Conservation (phyloP, 2,888 invertebrate genomes). For the Muscina levida region DNA sequence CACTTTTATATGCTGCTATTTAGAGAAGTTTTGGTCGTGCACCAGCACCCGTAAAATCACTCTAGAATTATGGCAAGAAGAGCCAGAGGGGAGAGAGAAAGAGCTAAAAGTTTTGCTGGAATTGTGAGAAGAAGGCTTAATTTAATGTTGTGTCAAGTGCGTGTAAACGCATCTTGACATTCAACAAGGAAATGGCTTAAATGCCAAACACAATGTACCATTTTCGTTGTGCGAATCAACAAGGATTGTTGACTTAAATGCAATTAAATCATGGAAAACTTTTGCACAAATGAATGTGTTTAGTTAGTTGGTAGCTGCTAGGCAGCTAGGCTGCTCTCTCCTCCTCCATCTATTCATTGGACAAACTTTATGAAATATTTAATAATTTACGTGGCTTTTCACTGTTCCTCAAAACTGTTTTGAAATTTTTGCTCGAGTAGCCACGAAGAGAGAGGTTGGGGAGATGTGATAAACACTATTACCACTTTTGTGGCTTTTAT, state of each 20-base stretch:
- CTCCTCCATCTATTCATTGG: not conserved
- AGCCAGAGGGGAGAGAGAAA: not conserved
- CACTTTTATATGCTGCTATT: constrained; percentile 45
- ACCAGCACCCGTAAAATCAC: constrained; percentile 40
- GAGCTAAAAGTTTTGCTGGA: constrained; percentile 45
- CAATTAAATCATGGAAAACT: constrained; percentile 60
- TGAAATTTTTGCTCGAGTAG: no score
- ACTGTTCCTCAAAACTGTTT: not conserved
- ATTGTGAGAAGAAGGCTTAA: constrained; percentile 48
- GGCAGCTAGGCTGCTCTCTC: not conserved
- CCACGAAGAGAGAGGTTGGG: not conserved
- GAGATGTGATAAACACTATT: constrained; percentile 28
- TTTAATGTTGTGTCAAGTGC: constrained; percentile 63
- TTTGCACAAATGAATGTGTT: constrained; percentile 18
- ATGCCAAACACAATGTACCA: constrained; percentile 34
- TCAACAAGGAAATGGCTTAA: constrained; percentile 53
- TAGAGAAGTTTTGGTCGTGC: constrained; percentile 27
- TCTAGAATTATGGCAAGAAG: not conserved
- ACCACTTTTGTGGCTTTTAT: constrained; percentile 52
- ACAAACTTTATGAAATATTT: constrained; percentile 57
- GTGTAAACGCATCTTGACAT: constrained; percentile 59
- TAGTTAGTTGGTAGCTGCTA: constrained; percentile 11
- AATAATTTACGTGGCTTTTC: constrained; percentile 53
- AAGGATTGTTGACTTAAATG: constrained; percentile 47
- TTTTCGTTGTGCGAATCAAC: constrained; percentile 25